Evolutionary conservation across 2,113 vertebrate species (phyloP), one percentile per base, ranked within the genome.

Genomic region (Phaetusa simplex): DNA sequence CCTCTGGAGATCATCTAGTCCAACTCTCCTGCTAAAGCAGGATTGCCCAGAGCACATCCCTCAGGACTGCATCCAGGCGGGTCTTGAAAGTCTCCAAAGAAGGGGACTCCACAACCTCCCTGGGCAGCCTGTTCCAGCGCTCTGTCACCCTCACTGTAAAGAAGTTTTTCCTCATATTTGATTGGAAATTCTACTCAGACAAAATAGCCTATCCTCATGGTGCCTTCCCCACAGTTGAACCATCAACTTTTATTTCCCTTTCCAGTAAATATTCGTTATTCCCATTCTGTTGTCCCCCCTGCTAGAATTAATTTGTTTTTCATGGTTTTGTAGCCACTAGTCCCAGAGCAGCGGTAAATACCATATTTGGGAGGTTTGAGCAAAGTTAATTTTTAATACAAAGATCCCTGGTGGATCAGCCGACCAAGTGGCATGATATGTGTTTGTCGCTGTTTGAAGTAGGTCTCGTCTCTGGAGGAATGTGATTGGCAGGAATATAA

Each of bases 401-500:
- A 27, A 83, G 64, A 74, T 96, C 93, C 86, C 89, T 82, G 78
- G 64, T 71, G 91, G 61, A 91, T 94, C 95, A 95, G 84, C 74
- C 83, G 91, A 82, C 53, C 74, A 45, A 67, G 82, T 91, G 91
- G 84, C 91, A 83, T 11, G 16, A 45, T 67, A 21, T 0, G 3
- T 69, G 73, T 70, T 86, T 86, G 88, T 71, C 45, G 8, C 83
- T n/a, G n/a, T 9, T 55, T 47, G 8, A 94, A 95, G 89, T 94
- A 84, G 95, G 85, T 90, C 89, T 94, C 47, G 69, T 64, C 88
- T 94, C 89, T 95, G 87, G 92, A 73, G 93, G 66, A 27, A 70
- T 76, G 45, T n/a, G 76, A 20, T 66, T 29, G 21, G 64, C 88
- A 85, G 93, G 74, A 95, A 74, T 85, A 8, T 98, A 97, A 98